phyloP scores from a whole-genome alignment of 2,888 invertebrate genomes.

The Dryocosmus kuriphilus region DNA sequence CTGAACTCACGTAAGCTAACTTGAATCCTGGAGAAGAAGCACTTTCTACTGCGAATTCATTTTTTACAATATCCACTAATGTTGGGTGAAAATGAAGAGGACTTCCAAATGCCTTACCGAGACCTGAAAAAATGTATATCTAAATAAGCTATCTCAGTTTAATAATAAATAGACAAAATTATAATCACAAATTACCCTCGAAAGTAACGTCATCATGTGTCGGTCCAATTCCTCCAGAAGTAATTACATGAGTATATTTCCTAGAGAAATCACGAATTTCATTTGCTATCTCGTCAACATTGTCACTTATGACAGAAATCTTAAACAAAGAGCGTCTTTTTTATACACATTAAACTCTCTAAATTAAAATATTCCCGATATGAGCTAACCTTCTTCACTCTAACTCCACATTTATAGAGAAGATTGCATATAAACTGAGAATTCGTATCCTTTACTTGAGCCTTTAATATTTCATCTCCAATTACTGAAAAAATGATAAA shows the following conservation, averaged over 20 bases:
- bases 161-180: not conserved
- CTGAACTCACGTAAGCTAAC: slow-evolving; percentile 71
- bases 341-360: not conserved
- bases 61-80: slow-evolving; percentile 77
- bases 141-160: slow-evolving; percentile 30
- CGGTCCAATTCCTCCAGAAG: slow-evolving; percentile 88
- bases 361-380: not conserved
- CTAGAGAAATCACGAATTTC: slow-evolving; percentile 83
- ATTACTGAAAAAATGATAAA: slow-evolving; percentile 79
- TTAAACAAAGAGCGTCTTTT: slow-evolving; percentile 68
- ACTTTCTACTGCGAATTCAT: slow-evolving; percentile 76
- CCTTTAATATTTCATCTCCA: slow-evolving; percentile 89
- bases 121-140: slow-evolving; percentile 70
- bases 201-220: slow-evolving; percentile 89
- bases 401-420: slow-evolving; percentile 82
- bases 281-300: slow-evolving; percentile 81
- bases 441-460: slow-evolving; percentile 85
- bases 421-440: slow-evolving; percentile 82
- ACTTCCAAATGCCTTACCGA: slow-evolving; percentile 80
- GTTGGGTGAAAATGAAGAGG: slow-evolving; percentile 76
- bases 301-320: slow-evolving; percentile 85
- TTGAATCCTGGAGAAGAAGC: slow-evolving; percentile 76
- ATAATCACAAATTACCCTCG: slow-evolving; percentile 78
- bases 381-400: slow-evolving; percentile 79
- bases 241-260: slow-evolving; percentile 83